Base-by-base conservation (phyloP, 35 echinoderm and acorn worm genomes). In the Strongylocentrotus purpuratus region DNA sequence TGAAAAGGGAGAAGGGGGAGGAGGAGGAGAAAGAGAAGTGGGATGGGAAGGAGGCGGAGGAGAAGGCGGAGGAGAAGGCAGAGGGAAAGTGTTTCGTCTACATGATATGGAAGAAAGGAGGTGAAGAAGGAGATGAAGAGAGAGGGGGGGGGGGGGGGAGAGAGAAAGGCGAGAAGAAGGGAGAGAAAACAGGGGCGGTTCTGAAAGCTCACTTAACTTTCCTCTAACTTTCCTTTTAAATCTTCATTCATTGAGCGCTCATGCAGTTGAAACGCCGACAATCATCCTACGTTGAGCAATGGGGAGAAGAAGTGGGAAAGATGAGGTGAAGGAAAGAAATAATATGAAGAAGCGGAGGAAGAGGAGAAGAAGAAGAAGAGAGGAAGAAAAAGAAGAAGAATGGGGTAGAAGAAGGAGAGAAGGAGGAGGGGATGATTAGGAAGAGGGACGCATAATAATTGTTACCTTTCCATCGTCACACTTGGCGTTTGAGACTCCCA, bases 381-480 rank as follows among this genome's bases (percentile, higher is more conserved):
- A 22, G 4, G 65, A 7, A n/a, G 20, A 78, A 6, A 8, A 78
- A 4, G 4, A 50, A 28, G 22, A 7, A 78, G 4, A 18, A 28
- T 4, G 65, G 65, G 4, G 65, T 28, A n/a, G 20, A 78, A 6
- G 28, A 78, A 4, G 4, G 7, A 28, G 5, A n/a, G 61, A 28
- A 70, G 61, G 58, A 6, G 58, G 47, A 48, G 25, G 48, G 58
- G 46, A 31, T 18, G 15, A 58, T 7, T 25, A 94, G 15, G 87
- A 59, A 59, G 45, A 35, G 33, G 45, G 45, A 33, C 41, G 2
- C 31, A 88, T 13, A 87, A 9, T 32, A 31, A 7, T 78, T 28
- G n/a, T 89, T 47, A 97, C 96, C 90, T 92, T 93, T 85, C 58
- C 96, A 33, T 97, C 90, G 32, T 97, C 96, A 41, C 96, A 97